These are phyloP conservation scores for Eueremaeus valkanovi DNA, from an alignment of 2,888 invertebrate species.

Conservation along the genomic window DNA sequence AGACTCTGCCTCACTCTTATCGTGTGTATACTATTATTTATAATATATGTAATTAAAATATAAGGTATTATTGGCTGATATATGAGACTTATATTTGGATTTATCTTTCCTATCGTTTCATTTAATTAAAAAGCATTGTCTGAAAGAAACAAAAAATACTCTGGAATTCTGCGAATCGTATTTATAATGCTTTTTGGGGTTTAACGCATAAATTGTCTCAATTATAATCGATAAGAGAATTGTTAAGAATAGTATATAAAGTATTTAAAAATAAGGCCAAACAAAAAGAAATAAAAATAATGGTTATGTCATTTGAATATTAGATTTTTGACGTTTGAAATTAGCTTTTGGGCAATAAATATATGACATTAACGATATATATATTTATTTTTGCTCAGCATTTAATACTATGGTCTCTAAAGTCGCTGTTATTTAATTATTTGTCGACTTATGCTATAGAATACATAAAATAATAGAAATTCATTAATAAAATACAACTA, in stretches of 20 bases:
- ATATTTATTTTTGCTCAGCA: no score
- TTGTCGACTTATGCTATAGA: not conserved
- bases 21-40: no score
- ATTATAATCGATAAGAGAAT: not conserved
- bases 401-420: no score
- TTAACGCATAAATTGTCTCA: constrained; percentile 1
- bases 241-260: not conserved
- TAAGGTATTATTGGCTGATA: not conserved
- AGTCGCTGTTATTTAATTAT: no score
- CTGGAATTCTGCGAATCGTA: not conserved
- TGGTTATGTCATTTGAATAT: not conserved
- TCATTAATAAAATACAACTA: not conserved
- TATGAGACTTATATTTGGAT: not conserved
- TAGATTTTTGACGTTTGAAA: not conserved
- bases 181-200: not conserved
- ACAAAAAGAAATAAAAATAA: not conserved
- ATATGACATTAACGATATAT: constrained; percentile 7
- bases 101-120: not conserved
- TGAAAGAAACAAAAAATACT: not conserved
- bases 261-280: not conserved
- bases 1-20: not conserved
- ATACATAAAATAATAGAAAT: not conserved
- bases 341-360: not conserved
- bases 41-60: constrained; percentile 2
- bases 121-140: not conserved